Evolutionary conservation across 2,888 invertebrate species (phyloP).

Genomic region (Sympetrum striolatum): DNA sequence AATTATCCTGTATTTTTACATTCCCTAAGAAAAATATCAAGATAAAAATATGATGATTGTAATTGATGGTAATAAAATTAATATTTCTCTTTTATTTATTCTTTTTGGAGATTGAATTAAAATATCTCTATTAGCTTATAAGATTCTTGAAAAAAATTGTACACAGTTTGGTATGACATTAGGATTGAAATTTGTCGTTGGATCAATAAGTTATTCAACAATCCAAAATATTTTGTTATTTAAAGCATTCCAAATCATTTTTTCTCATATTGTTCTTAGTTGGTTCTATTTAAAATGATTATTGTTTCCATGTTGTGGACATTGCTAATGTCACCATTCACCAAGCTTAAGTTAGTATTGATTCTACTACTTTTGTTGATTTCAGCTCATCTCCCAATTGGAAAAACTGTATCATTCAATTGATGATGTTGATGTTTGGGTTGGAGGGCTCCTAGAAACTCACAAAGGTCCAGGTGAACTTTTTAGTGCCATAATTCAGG

Average conservation of each 20-base stretch:
- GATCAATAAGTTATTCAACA: too few species aligned
- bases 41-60: too few species aligned
- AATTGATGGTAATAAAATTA: too few species aligned
- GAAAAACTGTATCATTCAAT: constrained; percentile 56
- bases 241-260: background rate
- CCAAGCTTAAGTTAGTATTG: background rate
- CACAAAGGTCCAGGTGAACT: constrained; percentile 62
- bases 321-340: background rate
- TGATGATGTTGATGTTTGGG: constrained; percentile 64
- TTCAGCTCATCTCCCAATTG: constrained; percentile 50
- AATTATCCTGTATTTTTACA: too few species aligned
- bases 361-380: constrained; percentile 49
- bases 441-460: constrained; percentile 66
- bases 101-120: too few species aligned
- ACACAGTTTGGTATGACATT: too few species aligned
- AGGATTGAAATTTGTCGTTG: too few species aligned
- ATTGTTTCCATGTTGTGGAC: background rate
- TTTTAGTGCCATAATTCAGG: constrained; percentile 62
- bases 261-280: background rate
- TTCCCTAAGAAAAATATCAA: too few species aligned
- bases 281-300: background rate
- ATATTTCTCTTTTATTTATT: too few species aligned
- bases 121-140: too few species aligned
- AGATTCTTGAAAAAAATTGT: too few species aligned
- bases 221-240: too few species aligned